Base-by-base conservation (phyloP, 2,797 vertebrate genomes). In the Notolepis coatsorum region DNA sequence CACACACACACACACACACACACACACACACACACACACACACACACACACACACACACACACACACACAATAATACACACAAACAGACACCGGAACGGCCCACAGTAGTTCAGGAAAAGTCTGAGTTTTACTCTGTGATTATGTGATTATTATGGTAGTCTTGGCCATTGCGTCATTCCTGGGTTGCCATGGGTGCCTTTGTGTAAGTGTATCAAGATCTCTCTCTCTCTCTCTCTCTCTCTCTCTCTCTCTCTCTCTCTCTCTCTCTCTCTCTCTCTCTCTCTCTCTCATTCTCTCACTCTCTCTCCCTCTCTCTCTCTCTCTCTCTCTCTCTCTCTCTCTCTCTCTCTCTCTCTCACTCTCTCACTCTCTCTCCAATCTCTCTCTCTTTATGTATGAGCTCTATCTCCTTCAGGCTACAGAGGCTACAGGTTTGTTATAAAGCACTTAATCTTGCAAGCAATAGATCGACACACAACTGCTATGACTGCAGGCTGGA, bases 81-180 rank as follows among this genome's bases (percentile, higher is more conserved):
- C 53, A 63, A 49, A 56, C 53, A 65, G 47, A 61, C 2, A 30
- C 47, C 53, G 47, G 54, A 81, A 73, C 59, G 64, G 62, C 45
- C 65, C 28, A 38, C 51, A 51, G 73, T 56, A 45, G 46, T 80
- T 53, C 21, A 51, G 30, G 31, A 35, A 61, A 77, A 72, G 43
- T 65, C 51, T 65, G 56, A 49, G 35, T 65, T 49, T n/a, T 56
- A 33, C 71, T 56, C 69, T 77, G 49, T 28, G 20, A 86, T 90
- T 84, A 83, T 77, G 49, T 28, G 20, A 86, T 90, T 84, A 83
- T 85, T 86, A 85, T 82, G 83, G 83, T 18, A 84, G 72, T 80
- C 47, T 52, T 42, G 56, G 53, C 20, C 1, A 2, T 72, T 80
- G 72, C 63, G 12, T 85, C 82, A 81, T 65, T 51, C 43, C 60